phyloP scores from a whole-genome alignment of 2,113 vertebrate species.

The Verasper variegatus region DNA sequence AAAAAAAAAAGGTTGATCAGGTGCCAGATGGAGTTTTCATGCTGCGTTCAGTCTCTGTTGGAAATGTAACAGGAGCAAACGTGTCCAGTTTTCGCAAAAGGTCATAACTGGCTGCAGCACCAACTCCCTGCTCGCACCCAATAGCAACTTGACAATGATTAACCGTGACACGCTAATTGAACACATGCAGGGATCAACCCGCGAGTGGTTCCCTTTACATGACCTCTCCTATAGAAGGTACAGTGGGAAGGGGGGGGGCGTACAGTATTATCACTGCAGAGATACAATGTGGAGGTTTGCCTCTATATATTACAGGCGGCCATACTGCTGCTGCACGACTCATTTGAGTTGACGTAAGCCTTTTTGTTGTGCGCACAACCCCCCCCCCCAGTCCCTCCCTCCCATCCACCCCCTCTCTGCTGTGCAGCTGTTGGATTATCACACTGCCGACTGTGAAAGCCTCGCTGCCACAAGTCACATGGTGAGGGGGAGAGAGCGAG shows the following conservation, averaged over 20 bases:
- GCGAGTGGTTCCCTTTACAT: constrained; percentile 37
- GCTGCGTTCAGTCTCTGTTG: not conserved
- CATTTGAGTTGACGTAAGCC: constrained; percentile 69
- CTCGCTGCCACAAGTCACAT: constrained; percentile 60
- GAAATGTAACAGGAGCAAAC: not conserved
- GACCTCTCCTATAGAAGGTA: constrained; percentile 37
- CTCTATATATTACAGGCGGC: constrained; percentile 27
- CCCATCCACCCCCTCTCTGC: constrained; percentile 41
- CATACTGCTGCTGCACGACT: constrained; percentile 61
- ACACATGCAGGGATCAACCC: constrained; percentile 57
- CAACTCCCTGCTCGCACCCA: constrained; percentile 22
- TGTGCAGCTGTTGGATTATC: constrained; percentile 76
- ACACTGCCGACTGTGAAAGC: constrained; percentile 59
- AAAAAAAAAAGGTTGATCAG: too few relatives aligned
- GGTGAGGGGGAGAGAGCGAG: constrained; percentile 12
- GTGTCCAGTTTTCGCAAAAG: constrained; percentile 16
- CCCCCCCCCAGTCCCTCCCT: not conserved
- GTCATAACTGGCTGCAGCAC: constrained; percentile 29
- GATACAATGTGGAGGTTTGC: too few relatives aligned
- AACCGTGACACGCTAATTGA: constrained; percentile 62
- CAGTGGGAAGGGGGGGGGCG: constrained; percentile 10
- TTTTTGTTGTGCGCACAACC: constrained; percentile 51
- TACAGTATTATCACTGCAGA: constrained; percentile 16
- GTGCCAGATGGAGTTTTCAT: not conserved
- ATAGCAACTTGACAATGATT: constrained; percentile 55